Conservation (phyloP, 1,140 invertebrate species). For the Scaptomyza hsui region DNA sequence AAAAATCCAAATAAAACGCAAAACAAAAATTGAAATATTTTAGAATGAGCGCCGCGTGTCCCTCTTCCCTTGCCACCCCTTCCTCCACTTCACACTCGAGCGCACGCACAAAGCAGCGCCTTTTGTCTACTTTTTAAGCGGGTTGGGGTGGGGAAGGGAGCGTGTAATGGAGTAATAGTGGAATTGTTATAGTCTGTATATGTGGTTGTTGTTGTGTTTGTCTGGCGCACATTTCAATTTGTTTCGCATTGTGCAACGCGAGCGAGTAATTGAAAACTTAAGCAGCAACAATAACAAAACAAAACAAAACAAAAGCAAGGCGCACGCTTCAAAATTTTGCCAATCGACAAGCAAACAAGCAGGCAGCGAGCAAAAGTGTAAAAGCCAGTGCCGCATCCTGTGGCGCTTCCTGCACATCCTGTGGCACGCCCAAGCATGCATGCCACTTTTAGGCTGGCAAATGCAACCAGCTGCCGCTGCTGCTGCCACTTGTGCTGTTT, state of each 20-base stretch:
- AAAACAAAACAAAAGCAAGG: slow-evolving; percentile 34
- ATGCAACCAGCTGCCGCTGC: no score
- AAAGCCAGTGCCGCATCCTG: slow-evolving; percentile 48
- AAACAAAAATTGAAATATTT: slow-evolving; percentile 15
- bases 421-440: slow-evolving; percentile 41
- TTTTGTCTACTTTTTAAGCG: slow-evolving; percentile 60
- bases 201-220: slow-evolving; percentile 30
- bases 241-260: slow-evolving; percentile 57
- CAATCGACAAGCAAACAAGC: slow-evolving; percentile 65
- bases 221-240: slow-evolving; percentile 71
- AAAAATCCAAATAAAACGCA: slow-evolving; percentile 26
- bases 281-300: no score
- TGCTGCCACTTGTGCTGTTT: slow-evolving; percentile 51
- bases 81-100: slow-evolving; percentile 52
- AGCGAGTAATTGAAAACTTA: slow-evolving; percentile 76
- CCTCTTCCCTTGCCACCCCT: slow-evolving; percentile 12
- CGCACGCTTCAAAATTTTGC: slow-evolving; percentile 60
- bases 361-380: slow-evolving; percentile 36
- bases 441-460: background rate
- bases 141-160: background rate
- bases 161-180: background rate
- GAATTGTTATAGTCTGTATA: slow-evolving; percentile 27
- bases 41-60: slow-evolving; percentile 9
- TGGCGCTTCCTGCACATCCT: slow-evolving; percentile 56
- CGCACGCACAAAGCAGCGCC: slow-evolving; percentile 69